Conservation (phyloP, 2,888 invertebrate genomes). For the Calameuta idolon region DNA sequence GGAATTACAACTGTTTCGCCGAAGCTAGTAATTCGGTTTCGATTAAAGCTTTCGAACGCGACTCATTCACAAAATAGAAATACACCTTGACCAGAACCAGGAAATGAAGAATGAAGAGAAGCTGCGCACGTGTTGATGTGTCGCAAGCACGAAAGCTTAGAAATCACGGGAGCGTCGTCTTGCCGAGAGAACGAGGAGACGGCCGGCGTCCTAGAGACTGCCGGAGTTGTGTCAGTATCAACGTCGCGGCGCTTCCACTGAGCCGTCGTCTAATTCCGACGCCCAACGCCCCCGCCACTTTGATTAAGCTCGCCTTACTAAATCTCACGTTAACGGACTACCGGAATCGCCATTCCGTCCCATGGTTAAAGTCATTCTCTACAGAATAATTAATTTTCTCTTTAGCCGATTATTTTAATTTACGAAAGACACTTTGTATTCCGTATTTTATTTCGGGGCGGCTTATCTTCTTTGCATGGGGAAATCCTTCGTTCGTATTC, state of each 20-base stretch:
- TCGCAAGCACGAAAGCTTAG: background rate
- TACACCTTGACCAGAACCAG: background rate
- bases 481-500: background rate
- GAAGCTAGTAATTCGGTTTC: background rate
- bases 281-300: slow-evolving; percentile 15
- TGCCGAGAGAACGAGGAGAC: slow-evolving; percentile 28
- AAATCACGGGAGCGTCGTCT: slow-evolving; percentile 4
- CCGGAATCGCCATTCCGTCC: slow-evolving; percentile 11
- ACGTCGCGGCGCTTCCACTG: slow-evolving; percentile 29
- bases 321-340: slow-evolving; percentile 23
- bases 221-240: slow-evolving; percentile 28
- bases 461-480: background rate
- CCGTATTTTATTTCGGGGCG: background rate
- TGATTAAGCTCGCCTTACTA: slow-evolving; percentile 28
- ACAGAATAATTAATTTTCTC: background rate
- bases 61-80: slow-evolving; percentile 8
- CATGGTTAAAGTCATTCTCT: slow-evolving; percentile 16
- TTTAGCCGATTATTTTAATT: background rate
- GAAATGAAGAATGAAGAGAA: background rate
- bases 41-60: background rate
- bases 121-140: slow-evolving; percentile 10
- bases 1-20: background rate
- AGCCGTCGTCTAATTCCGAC: slow-evolving; percentile 38
- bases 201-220: slow-evolving; percentile 38
- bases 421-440: background rate